Evolutionary conservation across 2,888 invertebrate genomes (phyloP).

Genomic region (Apoderus coryli): DNA sequence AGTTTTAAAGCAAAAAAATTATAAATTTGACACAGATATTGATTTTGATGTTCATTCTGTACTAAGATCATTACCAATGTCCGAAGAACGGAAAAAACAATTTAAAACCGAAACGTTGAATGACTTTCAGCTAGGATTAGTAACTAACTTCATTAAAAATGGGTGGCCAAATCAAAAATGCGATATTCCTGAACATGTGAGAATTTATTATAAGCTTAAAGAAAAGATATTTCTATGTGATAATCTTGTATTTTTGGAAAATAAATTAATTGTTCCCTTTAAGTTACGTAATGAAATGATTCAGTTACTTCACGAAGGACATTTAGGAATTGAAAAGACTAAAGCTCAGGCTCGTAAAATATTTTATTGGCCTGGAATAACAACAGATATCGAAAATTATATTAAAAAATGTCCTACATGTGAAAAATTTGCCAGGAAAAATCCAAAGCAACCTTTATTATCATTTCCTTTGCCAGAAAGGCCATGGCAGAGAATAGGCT

Average conservation of each 20-base stretch:
- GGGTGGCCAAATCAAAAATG: constrained; percentile 15
- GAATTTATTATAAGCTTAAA: constrained; percentile 13
- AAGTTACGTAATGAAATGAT: background rate
- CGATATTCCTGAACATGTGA: constrained; percentile 10
- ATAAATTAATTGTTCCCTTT: constrained; percentile 4
- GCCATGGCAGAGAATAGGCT: constrained; percentile 12
- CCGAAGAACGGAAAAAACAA: constrained; percentile 12
- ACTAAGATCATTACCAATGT: constrained; percentile 15
- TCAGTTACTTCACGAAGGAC: constrained; percentile 1
- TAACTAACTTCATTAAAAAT: constrained; percentile 12
- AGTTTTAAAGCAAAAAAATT: constrained; percentile 10
- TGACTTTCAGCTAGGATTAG: constrained; percentile 8
- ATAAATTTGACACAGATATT: constrained; percentile 11
- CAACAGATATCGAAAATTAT: constrained; percentile 1
- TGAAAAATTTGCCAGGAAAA: constrained; percentile 9
- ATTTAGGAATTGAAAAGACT: constrained; percentile 7
- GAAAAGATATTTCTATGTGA: constrained; percentile 12
- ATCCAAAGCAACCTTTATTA: constrained; percentile 8
- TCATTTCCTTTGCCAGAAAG: constrained; percentile 7
- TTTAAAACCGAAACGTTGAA: constrained; percentile 14
- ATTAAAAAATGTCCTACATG: constrained; percentile 4
- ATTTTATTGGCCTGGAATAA: constrained; percentile 7
- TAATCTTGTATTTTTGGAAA: constrained; percentile 10
- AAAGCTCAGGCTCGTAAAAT: background rate
- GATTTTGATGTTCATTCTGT: constrained; percentile 14